phyloP scores from a whole-genome alignment of 2,888 invertebrate genomes.

The Octonoba sinensis region DNA sequence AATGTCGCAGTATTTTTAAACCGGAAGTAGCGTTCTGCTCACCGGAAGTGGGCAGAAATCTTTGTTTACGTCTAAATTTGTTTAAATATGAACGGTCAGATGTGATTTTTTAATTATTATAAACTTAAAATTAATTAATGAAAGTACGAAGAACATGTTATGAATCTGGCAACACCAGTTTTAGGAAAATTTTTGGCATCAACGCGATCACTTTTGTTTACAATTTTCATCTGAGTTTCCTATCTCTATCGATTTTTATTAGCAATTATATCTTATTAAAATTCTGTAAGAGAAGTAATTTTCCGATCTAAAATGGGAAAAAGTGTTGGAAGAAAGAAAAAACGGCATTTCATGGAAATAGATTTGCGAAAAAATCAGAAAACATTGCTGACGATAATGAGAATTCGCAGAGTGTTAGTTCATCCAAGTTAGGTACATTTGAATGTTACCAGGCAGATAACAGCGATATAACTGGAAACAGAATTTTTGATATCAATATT shows the following conservation, averaged over 20 bases:
- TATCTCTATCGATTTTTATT: neutral
- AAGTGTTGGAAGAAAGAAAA: neutral
- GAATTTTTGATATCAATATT: conserved; percentile 19
- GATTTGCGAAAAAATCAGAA: neutral
- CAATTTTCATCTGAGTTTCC: neutral
- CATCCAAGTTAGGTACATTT: neutral
- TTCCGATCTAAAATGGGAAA: neutral
- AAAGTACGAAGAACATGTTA: neutral
- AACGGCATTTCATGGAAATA: conserved; percentile 10
- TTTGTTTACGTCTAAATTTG: neutral
- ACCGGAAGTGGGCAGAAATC: neutral
- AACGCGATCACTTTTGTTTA: neutral
- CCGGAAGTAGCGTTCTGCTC: conserved; percentile 5
- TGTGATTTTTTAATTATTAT: neutral
- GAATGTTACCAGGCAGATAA: neutral
- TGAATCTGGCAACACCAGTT: conserved; percentile 2
- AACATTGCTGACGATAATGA: neutral
- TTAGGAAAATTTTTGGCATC: neutral
- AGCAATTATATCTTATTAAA: neutral
- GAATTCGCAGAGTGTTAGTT: neutral
- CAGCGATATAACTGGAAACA: neutral
- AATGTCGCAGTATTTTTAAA: neutral
- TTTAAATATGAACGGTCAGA: neutral
- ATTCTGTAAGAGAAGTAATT: neutral
- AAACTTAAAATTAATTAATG: neutral